These are phyloP conservation scores for Danio jaintianensis DNA, from an alignment of 2,797 vertebrate species.

Conservation along the genomic window DNA sequence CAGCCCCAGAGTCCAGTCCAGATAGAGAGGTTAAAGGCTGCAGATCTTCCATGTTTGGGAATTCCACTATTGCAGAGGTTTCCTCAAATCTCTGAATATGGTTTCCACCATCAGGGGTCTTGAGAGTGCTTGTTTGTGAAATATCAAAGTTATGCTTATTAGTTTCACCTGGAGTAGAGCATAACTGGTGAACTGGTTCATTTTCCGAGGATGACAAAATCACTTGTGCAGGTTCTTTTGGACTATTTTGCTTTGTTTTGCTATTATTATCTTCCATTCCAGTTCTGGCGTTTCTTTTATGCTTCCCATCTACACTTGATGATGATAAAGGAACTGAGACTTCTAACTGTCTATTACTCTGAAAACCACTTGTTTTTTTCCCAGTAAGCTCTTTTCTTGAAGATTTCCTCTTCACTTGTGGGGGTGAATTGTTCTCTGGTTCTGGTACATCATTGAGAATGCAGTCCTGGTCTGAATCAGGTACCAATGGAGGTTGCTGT, in stretches of 20 bases:
- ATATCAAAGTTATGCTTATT: neutral
- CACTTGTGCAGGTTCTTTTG: slow-evolving; percentile 51
- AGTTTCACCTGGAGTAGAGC: slow-evolving; percentile 38
- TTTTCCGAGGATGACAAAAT: slow-evolving; percentile 61
- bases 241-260: slow-evolving; percentile 57
- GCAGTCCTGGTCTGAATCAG: slow-evolving; percentile 37
- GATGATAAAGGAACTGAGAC: neutral
- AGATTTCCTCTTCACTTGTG: neutral
- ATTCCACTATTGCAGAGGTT: neutral
- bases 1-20: slow-evolving; percentile 42
- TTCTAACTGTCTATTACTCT: slow-evolving; percentile 12
- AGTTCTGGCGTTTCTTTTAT: neutral
- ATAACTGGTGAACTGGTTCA: slow-evolving; percentile 48
- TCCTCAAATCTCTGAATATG: slow-evolving; percentile 1
- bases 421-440: neutral
- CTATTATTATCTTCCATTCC: neutral
- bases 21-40: slow-evolving; percentile 2
- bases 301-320: slow-evolving; percentile 27
- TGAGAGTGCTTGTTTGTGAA: slow-evolving; percentile 7
- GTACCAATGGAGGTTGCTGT: slow-evolving; percentile 26
- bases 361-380: slow-evolving; percentile 17
- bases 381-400: slow-evolving; percentile 35
- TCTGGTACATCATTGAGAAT: slow-evolving; percentile 41
- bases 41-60: neutral
- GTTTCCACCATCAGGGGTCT: slow-evolving; percentile 2